Base-by-base conservation (phyloP, 2,113 vertebrate genomes). In the Gulo gulo region DNA sequence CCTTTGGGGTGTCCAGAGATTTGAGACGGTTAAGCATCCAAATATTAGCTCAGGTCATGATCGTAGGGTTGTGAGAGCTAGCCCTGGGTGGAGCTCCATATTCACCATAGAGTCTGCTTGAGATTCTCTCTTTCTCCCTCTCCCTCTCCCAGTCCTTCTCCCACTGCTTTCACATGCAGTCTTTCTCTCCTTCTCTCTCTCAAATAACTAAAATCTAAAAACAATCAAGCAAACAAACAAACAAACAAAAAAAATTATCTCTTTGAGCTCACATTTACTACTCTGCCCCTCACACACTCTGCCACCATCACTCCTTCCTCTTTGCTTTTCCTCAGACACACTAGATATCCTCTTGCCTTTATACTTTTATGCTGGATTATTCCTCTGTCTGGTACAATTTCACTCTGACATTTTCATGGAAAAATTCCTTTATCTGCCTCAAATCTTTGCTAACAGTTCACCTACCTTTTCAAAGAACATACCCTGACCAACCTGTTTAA, bases 311-410 rank as follows among this genome's bases (percentile, higher is more conserved):
- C 23, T 42, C 5, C 13, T 50, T 57, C 7, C 2, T 74, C 57
- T 84, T 50, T n/a, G 6, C 29, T 57, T 85, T 74, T 55, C 5
- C 12, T 69, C n/a, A 50, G 26, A 86, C 7, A 65, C 8, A 1
- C 10, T 36, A 80, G 15, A 2, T 6, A 9, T 16, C 0, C 1
- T 55, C 14, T 81, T 29, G 20, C 8, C 1, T 71, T n/a, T 10
- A 61, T 20, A 88, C 1, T 34, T 88, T 23, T 76, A 7, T 47
- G 12, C 5, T 76, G 10, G 18, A 2, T 74, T 10, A 79, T 85
- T 91, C 9, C 1, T 12, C 20, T 80, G 2, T 79, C 15, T 73
- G 2, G 13, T 67, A 45, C 1, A 67, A 52, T 97, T 84, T 87
- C 23, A 50, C 9, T 31, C 1, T 16, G 63, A 20, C 59, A 71